A percentile compares a stretch with the other conserved stretches of the same genome.
These are phyloP conservation scores for Drosophila fungiperda DNA, from an alignment of 2,888 invertebrate genomes.

Conservation along the genomic window DNA sequence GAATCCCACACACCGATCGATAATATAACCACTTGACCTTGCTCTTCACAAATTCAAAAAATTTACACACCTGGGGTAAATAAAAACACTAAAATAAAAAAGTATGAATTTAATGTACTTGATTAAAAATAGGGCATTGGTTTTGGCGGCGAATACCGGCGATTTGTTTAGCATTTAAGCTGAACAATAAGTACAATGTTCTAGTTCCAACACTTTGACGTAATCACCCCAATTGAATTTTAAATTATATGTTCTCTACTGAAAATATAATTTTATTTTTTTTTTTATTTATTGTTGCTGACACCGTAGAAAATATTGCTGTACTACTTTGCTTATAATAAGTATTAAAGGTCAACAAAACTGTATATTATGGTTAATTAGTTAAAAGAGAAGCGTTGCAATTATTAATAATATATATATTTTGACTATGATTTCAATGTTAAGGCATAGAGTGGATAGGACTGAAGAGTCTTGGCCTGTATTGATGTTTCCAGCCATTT, in stretches of 20 bases:
- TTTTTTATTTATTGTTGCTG: too few relatives aligned
- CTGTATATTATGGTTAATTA: not conserved
- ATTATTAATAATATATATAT: not conserved
- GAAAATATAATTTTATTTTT: too few relatives aligned
- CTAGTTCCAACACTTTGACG: too few relatives aligned
- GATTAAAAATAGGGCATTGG: not conserved
- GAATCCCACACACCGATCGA: constrained; percentile 14
- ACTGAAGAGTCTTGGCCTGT: constrained; percentile 51
- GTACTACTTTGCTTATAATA: too few relatives aligned
- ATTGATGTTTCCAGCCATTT: constrained; percentile 81
- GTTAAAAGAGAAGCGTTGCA: not conserved
- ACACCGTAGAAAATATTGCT: not conserved
- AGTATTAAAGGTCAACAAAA: not conserved
- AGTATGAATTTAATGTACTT: constrained; percentile 18
- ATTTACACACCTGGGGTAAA: not conserved
- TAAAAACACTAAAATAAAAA: not conserved
- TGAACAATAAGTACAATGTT: too few relatives aligned
- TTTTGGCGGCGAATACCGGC: not conserved
- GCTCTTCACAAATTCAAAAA: not conserved
- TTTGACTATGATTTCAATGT: constrained; percentile 39
- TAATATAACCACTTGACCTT: constrained; percentile 11
- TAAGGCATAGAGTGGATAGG: constrained; percentile 78
- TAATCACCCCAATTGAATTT: too few relatives aligned
- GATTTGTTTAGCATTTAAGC: constrained; percentile 8
- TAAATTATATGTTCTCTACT: too few relatives aligned